A percentile compares a stretch with the other conserved stretches of the same genome.
Conservation (phyloP, 1,140 invertebrate genomes). For the Eubasilissa regina region DNA sequence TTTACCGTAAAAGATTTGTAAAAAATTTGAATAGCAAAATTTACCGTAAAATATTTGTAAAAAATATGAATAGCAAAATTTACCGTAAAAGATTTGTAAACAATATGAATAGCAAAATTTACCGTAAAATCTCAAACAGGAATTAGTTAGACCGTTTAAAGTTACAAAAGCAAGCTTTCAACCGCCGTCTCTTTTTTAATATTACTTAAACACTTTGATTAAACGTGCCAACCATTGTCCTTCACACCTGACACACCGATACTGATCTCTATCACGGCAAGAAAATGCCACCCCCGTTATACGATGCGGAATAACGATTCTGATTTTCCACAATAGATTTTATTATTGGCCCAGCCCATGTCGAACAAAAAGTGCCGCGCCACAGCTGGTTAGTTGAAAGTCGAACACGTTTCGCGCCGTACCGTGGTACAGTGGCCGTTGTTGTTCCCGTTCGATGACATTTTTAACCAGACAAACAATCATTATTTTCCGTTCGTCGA, state of each 20-base stretch:
- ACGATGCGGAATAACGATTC: conserved; percentile 16
- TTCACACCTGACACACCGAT: background rate
- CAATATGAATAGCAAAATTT: no score
- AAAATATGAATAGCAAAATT: no score
- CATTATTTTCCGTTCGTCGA: background rate
- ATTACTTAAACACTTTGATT: no score
- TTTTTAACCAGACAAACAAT: background rate
- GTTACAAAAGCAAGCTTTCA: no score
- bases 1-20: no score
- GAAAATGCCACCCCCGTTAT: background rate
- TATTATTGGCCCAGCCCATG: conserved; percentile 31
- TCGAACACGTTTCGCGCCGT: conserved; percentile 6
- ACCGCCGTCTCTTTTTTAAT: no score
- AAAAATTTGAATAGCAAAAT: no score
- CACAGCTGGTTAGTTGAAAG: conserved; percentile 9
- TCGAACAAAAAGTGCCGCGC: conserved; percentile 8
- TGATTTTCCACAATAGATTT: conserved; percentile 32
- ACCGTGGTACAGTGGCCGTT: conserved; percentile 4
- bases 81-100: no score
- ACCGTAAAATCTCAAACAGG: no score
- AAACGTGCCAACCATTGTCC: background rate
- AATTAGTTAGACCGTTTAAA: no score
- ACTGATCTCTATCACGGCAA: background rate
- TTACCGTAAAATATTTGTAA: no score
- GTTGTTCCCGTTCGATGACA: background rate